Percentiles rank a stretch among this genome's conserved stretches.
Conservation (phyloP, 2,113 vertebrate species). For the Lophius piscatorius region DNA sequence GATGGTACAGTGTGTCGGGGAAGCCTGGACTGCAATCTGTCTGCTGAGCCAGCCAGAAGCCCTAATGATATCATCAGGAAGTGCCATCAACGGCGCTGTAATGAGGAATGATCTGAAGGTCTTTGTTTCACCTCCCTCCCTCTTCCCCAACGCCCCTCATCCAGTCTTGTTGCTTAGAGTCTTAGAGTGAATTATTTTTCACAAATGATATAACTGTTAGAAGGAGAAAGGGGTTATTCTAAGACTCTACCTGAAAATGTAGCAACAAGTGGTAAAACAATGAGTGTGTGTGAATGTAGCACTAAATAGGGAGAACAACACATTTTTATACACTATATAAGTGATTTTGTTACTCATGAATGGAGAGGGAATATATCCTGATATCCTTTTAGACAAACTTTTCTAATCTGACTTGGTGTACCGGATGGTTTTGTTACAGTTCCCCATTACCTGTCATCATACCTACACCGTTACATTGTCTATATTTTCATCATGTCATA, state of each 20-base stretch:
- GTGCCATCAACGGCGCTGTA: constrained; percentile 65
- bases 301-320: not conserved
- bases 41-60: constrained; percentile 71
- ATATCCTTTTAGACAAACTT: not conserved
- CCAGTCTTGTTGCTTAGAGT: constrained; percentile 2
- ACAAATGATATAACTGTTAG: too few species aligned
- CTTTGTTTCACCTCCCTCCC: constrained; percentile 51
- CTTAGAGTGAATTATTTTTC: not conserved
- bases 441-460: constrained; percentile 31
- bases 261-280: not conserved
- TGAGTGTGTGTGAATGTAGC: too few species aligned
- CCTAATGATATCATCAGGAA: constrained; percentile 79
- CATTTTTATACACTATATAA: not conserved
- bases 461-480: constrained; percentile 18
- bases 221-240: not conserved
- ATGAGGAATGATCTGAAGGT: constrained; percentile 71
- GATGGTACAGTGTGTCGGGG: constrained; percentile 68
- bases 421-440: constrained; percentile 1
- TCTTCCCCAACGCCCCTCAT: constrained; percentile 3
- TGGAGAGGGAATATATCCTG: too few species aligned
- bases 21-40: constrained; percentile 73
- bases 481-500: not conserved
- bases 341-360: not conserved
- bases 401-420: constrained; percentile 15
- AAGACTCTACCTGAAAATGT: not conserved